Conservation (phyloP, 2,113 vertebrate species). For the Mobula birostris region DNA sequence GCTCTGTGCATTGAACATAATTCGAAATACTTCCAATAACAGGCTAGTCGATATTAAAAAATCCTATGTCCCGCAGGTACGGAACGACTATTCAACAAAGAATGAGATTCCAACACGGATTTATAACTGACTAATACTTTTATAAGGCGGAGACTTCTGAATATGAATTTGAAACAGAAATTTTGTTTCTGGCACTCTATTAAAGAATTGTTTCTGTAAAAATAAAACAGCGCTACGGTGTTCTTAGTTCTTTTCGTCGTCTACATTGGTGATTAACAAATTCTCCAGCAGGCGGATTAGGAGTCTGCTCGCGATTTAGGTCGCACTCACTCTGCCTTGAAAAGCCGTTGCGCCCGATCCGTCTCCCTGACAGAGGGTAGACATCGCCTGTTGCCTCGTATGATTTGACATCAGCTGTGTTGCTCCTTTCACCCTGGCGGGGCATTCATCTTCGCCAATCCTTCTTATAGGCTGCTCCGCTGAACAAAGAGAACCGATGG, state of each 20-base stretch:
- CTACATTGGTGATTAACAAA: neutral
- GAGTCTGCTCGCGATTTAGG: neutral
- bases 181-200: neutral
- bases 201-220: neutral
- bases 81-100: neutral
- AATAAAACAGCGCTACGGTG: neutral
- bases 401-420: conserved; percentile 28
- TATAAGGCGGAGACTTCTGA: neutral
- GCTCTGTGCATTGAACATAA: neutral
- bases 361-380: neutral
- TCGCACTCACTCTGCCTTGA: neutral
- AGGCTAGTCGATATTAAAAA: neutral
- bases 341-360: neutral
- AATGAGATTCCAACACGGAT: neutral
- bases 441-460: neutral
- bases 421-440: neutral
- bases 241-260: neutral
- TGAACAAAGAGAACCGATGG: neutral
- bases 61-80: neutral
- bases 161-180: neutral
- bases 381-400: conserved; percentile 16
- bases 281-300: neutral
- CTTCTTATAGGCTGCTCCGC: neutral
- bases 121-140: neutral
- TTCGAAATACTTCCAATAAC: neutral